Conservation (phyloP, 2,888 invertebrate species). For the Copidosoma aretas region DNA sequence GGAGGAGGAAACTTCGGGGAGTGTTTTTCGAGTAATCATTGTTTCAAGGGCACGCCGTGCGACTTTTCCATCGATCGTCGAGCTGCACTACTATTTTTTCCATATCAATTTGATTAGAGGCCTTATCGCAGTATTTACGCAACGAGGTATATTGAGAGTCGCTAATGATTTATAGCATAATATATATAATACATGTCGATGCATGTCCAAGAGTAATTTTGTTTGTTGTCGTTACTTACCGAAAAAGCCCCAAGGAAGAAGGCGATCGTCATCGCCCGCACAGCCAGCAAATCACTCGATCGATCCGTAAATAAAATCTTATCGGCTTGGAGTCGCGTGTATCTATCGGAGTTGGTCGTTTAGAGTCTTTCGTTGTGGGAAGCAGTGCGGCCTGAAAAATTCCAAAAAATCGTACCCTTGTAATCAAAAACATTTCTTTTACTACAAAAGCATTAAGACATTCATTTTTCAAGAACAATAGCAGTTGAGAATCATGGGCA, state of each 20-base stretch:
- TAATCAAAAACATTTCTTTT: too few species aligned
- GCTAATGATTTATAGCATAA: slow-evolving; percentile 21
- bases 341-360: slow-evolving; percentile 25
- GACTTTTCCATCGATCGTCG: slow-evolving; percentile 3
- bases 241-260: slow-evolving; percentile 12
- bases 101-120: not conserved
- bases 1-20: slow-evolving; percentile 17
- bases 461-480: too few species aligned
- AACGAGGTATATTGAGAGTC: slow-evolving; percentile 8
- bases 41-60: slow-evolving; percentile 15
- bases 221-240: slow-evolving; percentile 5
- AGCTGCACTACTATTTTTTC: slow-evolving; percentile 6
- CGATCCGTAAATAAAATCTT: slow-evolving; percentile 35
- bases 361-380: slow-evolving; percentile 24
- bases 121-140: slow-evolving; percentile 14
- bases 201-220: slow-evolving; percentile 26
- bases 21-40: slow-evolving; percentile 12
- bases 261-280: slow-evolving; percentile 32
- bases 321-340: slow-evolving; percentile 28
- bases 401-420: too few species aligned
- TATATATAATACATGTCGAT: too few species aligned
- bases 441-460: too few species aligned
- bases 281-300: slow-evolving; percentile 35
- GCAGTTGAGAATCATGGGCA: too few species aligned
- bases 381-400: too few species aligned